Base-by-base conservation (phyloP, 1,140 invertebrate genomes). In the Brachionus angularis region DNA sequence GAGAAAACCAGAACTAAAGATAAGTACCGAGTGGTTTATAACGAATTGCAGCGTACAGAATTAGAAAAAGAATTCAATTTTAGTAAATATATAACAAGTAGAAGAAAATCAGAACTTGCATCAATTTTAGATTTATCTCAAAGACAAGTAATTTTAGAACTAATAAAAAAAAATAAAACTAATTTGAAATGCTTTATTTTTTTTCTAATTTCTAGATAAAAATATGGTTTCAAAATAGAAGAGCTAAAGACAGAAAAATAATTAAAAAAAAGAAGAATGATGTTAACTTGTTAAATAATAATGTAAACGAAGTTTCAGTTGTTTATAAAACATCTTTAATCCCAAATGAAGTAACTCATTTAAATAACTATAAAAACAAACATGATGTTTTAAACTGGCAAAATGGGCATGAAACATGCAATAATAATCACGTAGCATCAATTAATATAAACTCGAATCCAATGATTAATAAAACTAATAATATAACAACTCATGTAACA, bases 21-120 rank as follows among this genome's bases (percentile, higher is more conserved):
- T 83, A 98, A 98, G 83, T 98, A 98, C 83, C 86, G 96, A 39
- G 93, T 97, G 1, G 96, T 98, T 29, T 98, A 98, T 83, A 92
- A 89, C 7, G 96, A 98, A 77, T 88, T 90, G 75, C 95, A 98
- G 82, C 84, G 95, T 10, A 81, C 96, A n/a, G 94, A 98, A 79
- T 81, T 98, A 71, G 95, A 98, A 80, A 96, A 96, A 77, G 95
- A 98, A 80, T 98, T 96, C 77, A 89, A 91, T 78, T 93, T 88
- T 78, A 92, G 87, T 73, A 86, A 89, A 25, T 98, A 97, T 82
- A 97, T 98, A 76, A 96, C 93, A n/a, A 96, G 97, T 71, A 85
- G 90, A 27, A 86, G 93, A 49, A 98, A 98, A 83, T 86, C 91
- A 0, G 93, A 97, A 77, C 83, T 98, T 5, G 92, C 94, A 0